A percentile compares a stretch with the other conserved stretches of the same genome.
These are phyloP conservation scores for Chrysomela aeneicollis DNA, from an alignment of 2,888 invertebrate genomes.

Conservation along the genomic window DNA sequence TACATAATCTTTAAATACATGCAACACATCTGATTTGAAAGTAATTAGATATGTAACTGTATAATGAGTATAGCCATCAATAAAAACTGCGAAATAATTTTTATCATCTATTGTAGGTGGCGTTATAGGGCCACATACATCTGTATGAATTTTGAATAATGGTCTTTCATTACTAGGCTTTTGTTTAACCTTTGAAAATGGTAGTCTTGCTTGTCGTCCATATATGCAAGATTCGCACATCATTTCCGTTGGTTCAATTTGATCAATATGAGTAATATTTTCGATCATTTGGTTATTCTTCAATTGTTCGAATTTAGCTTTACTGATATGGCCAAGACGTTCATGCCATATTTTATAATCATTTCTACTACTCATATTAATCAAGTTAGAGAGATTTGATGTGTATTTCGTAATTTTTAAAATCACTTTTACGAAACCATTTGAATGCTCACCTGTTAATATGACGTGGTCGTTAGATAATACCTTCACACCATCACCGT, in stretches of 20 bases:
- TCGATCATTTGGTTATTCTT: too few species aligned
- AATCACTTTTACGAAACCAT: slow-evolving; percentile 43
- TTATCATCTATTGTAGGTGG: too few species aligned
- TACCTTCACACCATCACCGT: slow-evolving; percentile 44
- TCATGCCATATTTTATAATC: too few species aligned
- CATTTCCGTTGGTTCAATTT: slow-evolving; percentile 25
- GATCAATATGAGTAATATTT: slow-evolving; percentile 18
- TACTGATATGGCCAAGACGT: slow-evolving; percentile 23
- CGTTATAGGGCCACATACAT: too few species aligned
- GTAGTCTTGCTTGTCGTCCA: slow-evolving; percentile 33
- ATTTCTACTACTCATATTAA: slow-evolving; percentile 21
- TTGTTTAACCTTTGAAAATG: slow-evolving; percentile 32
- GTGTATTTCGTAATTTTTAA: slow-evolving; percentile 5
- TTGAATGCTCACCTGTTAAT: slow-evolving; percentile 43
- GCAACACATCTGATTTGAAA: too few species aligned
- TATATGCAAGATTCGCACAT: slow-evolving; percentile 35
- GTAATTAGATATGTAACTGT: slow-evolving; percentile 51
- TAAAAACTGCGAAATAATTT: slow-evolving; percentile 52
- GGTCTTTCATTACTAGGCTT: slow-evolving; percentile 20
- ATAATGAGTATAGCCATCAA: slow-evolving; percentile 55
- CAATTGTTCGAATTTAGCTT: slow-evolving; percentile 9
- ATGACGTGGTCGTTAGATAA: slow-evolving; percentile 39
- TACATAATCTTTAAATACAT: too few species aligned
- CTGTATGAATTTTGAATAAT: slow-evolving; percentile 23
- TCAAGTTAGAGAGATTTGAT: neutral